Conservation (phyloP, 2,888 invertebrate species). For the Rhyacophila evoluta region DNA sequence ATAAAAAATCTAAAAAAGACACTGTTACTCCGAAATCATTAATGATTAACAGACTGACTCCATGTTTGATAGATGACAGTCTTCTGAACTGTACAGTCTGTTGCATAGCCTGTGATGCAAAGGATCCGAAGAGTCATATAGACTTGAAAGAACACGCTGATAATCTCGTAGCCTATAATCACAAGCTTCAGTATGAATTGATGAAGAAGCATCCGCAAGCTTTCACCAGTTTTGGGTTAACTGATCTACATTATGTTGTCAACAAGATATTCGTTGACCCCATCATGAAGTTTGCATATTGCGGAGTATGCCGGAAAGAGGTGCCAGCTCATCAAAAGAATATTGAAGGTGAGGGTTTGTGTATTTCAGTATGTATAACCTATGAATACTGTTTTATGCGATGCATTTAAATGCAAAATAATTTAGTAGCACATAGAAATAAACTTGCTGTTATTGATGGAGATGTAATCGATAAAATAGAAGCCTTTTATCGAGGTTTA, state of each 20-base stretch:
- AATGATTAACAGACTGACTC: slow-evolving; percentile 32
- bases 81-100: slow-evolving; percentile 46
- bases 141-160: slow-evolving; percentile 34
- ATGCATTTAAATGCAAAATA: too few species aligned
- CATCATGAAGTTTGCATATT: slow-evolving; percentile 47
- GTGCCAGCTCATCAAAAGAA: slow-evolving; percentile 46
- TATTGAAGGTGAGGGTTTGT: slow-evolving; percentile 36
- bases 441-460: too few species aligned
- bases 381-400: too few species aligned
- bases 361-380: too few species aligned
- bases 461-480: too few species aligned
- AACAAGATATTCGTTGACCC: slow-evolving; percentile 53
- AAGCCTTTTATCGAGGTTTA: too few species aligned
- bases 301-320: slow-evolving; percentile 50
- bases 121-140: slow-evolving; percentile 34
- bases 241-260: slow-evolving; percentile 43
- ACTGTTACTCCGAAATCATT: neutral
- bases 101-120: slow-evolving; percentile 29
- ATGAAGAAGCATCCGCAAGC: slow-evolving; percentile 45
- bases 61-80: slow-evolving; percentile 42
- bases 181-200: slow-evolving; percentile 38
- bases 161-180: slow-evolving; percentile 43
- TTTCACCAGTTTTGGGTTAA: slow-evolving; percentile 46
- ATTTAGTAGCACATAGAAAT: too few species aligned
- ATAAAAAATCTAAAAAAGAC: slow-evolving; percentile 33